Base-by-base conservation (phyloP, 2,888 invertebrate genomes). In the Galerucella calmariensis region DNA sequence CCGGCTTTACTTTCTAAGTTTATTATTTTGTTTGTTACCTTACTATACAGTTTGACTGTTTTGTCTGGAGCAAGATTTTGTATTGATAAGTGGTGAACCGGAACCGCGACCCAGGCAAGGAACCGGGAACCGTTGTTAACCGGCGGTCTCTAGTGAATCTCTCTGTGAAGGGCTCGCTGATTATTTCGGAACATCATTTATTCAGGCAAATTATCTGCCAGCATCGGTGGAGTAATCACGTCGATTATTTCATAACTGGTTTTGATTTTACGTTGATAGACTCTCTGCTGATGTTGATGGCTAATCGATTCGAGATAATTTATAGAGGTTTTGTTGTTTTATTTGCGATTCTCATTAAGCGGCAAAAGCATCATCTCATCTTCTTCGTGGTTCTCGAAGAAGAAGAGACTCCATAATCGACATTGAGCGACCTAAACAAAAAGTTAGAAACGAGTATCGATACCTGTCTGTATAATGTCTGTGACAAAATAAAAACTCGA, bases 201-300 rank as follows among this genome's bases (percentile, higher is more conserved):
- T 81, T 82, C 82, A 84, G 79, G 84, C 86, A 86, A 86, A 86
- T 86, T 86, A 86, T 85, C 85, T 83, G 82, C 83, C 83, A 82
- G 83, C 83, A 84, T 81, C 82, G 83, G 82, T 83, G 82, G 80
- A 82, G 85, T 84, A 86, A 86, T 86, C 86, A 85, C 83, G 85
- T 85, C 82, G 84, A 82, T 84, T 86, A 86, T 86, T 86, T 86
- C 85, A 85, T 86, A 87, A 87, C 87, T 86, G 86, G 87, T 86
- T 87, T 85, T 83, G 85, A 86, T 87, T 86, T 85, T 85, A 85
- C 85, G 84, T 85, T 86, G 86, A 87, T 87, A 86, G 86, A 86
- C 85, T 86, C 82, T 83, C 70, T 69, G 69, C 70, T 70, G 70
- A 70, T 70, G 59, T 66, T 72, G 72, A 72, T 72, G 84, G 83